Base-by-base conservation (phyloP, 2,888 invertebrate genomes). In the Dryococelus australis region DNA sequence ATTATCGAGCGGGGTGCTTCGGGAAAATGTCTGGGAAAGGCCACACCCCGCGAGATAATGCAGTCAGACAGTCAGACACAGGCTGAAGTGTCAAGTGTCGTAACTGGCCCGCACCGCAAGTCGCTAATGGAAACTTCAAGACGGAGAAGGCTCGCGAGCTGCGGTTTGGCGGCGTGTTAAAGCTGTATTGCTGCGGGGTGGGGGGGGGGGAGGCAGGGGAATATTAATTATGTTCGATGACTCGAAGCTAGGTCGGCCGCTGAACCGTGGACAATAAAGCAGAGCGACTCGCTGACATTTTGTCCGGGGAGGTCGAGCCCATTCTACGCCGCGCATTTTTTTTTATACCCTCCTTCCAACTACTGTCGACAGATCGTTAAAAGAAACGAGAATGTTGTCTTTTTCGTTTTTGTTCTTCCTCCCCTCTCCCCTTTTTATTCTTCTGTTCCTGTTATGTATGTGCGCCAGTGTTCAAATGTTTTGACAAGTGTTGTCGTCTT, bases 401-500 rank as follows among this genome's bases (percentile, higher is more conserved):
- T 65, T 8, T 65, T 65, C 65, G 47, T 47, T 6, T 47, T 65
- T 65, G 8, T 24, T 65, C 65, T 20, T 16, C 65, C 24, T 65
- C 65, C 65, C 65, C 65, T 24, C 65, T 16, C 65, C 65, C 65
- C 65, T 65, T 24, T 16, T 6, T 24, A 5, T 13, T 20, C 16
- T 24, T 24, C 65, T 16, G 65, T 20, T 24, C 65, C 65, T 65
- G 65, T 65, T 65, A 65, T 24, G 65, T 65, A 65, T 65, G 65
- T 65, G 65, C 65, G 65, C 65, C 65, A 20, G 65, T 65, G 65
- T 65, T 65, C 65, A 65, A 65, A 65, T 65, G 65, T 65, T 65
- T 65, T 65, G 65, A 65, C 65, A 65, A 65, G 65, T 65, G 65
- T 65, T 16, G 65, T 65, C 20, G 6, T 47, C 13, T 20, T 9